Conservation (phyloP, 2,797 vertebrate species). For the Antennarius maculatus region DNA sequence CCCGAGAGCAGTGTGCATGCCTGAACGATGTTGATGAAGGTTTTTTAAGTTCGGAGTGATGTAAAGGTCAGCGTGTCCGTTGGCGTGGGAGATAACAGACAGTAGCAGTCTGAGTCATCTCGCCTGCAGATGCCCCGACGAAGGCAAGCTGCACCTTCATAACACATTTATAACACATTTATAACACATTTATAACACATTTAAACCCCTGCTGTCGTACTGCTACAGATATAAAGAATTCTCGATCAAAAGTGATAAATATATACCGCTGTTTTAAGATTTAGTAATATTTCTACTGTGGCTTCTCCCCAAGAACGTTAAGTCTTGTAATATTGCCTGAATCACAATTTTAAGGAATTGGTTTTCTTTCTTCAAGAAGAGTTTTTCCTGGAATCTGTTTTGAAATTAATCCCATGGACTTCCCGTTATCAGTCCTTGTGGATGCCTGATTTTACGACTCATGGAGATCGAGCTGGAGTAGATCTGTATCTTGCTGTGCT, state of each 20-base stretch:
- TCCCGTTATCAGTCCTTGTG: constrained; percentile 33
- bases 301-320: constrained; percentile 30
- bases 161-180: constrained; percentile 36
- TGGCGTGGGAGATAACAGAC: constrained; percentile 22
- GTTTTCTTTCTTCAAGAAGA: constrained; percentile 9
- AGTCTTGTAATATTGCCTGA: constrained; percentile 23
- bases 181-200: constrained; percentile 37
- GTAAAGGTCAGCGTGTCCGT: constrained; percentile 55
- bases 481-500: constrained; percentile 44
- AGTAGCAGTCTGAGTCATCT: constrained; percentile 22
- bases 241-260: constrained; percentile 28
- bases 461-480: constrained; percentile 30
- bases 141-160: constrained; percentile 8
- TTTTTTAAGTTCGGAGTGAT: background rate
- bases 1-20: background rate
- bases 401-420: constrained; percentile 30
- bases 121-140: constrained; percentile 1
- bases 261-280: constrained; percentile 16
- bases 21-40: constrained; percentile 1
- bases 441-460: constrained; percentile 31
- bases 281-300: constrained; percentile 3
- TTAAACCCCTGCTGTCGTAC: constrained; percentile 18
- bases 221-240: constrained; percentile 2
- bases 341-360: background rate
- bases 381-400: constrained; percentile 23